Conservation (phyloP, 2,888 invertebrate genomes). For the Abrostola triplasia region DNA sequence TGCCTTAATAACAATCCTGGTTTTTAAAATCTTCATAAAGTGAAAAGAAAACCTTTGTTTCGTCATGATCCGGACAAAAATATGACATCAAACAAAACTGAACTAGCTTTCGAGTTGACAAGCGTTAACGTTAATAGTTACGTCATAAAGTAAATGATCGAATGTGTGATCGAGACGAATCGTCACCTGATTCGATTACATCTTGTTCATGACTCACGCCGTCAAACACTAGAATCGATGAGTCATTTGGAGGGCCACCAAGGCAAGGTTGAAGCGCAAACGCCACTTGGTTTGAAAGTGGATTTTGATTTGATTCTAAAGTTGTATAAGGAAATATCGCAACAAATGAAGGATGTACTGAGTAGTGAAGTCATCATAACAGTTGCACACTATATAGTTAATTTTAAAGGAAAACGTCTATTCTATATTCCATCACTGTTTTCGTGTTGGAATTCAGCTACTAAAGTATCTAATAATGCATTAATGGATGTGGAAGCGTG, state of each 20-base stretch:
- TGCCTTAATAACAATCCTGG: too few species aligned
- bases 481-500: conserved; percentile 5
- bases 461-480: background rate
- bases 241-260: conserved; percentile 42
- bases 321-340: conserved; percentile 16
- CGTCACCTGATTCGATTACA: conserved; percentile 55
- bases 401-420: conserved; percentile 6
- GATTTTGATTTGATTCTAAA: conserved; percentile 32
- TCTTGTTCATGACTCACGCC: conserved; percentile 44
- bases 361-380: conserved; percentile 32
- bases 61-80: background rate
- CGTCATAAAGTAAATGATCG: conserved; percentile 44
- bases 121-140: conserved; percentile 24
- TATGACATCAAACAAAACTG: background rate
- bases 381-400: conserved; percentile 16
- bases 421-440: too few species aligned
- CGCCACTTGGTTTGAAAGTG: conserved; percentile 40
- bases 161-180: conserved; percentile 47
- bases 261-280: conserved; percentile 42
- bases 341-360: conserved; percentile 12
- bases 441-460: too few species aligned
- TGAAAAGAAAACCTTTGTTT: too few species aligned
- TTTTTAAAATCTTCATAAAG: too few species aligned
- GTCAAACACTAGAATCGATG: conserved; percentile 46
- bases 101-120: conserved; percentile 7